Evolutionary conservation across 2,113 vertebrate species (phyloP).

Genomic region (Pseudopodoces humilis): DNA sequence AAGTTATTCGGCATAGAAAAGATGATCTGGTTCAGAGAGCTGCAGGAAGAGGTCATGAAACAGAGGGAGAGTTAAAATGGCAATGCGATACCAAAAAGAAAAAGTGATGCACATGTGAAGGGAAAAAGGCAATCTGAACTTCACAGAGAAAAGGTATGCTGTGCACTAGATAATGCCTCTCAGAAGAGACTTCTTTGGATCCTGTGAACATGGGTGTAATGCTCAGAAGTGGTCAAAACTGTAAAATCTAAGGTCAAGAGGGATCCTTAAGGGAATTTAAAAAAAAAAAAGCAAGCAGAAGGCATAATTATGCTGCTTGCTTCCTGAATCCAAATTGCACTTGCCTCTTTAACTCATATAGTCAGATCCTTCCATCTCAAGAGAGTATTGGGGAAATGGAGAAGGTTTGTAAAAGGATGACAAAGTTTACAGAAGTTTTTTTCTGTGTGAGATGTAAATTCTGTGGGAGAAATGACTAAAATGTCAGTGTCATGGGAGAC

Average conservation of each 20-base stretch:
- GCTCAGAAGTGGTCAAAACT: not conserved
- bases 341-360: not conserved
- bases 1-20: not conserved
- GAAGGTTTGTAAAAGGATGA: not conserved
- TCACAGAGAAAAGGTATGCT: not conserved
- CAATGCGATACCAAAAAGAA: not conserved
- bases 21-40: not conserved
- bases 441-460: not conserved
- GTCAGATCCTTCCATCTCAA: not conserved
- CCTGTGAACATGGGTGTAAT: not conserved
- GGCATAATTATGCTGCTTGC: not conserved
- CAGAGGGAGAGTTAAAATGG: not conserved
- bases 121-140: not conserved
- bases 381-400: not conserved
- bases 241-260: not conserved
- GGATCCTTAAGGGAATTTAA: not conserved
- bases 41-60: not conserved
- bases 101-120: not conserved
- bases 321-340: not conserved
- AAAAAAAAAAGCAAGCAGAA: not conserved
- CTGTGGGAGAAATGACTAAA: not conserved
- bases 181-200: not conserved
- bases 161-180: not conserved
- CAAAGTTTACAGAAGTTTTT: not conserved
- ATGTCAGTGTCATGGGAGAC: not conserved